phyloP scores from a whole-genome alignment of 1,140 invertebrate genomes.

The Pseudomyrmex cubaensis region DNA sequence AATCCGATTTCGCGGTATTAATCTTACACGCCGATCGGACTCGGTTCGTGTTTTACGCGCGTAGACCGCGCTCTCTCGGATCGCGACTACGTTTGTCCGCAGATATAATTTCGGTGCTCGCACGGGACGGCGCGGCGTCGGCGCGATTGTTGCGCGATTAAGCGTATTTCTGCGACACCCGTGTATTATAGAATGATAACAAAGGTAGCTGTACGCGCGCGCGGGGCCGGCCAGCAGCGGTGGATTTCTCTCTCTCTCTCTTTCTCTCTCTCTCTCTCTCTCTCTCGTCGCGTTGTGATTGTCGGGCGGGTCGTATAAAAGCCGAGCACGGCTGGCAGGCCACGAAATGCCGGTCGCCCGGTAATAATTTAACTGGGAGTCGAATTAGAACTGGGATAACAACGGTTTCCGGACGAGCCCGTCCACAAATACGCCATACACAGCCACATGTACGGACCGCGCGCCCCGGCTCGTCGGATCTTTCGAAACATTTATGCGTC shows the following conservation, averaged over 20 bases:
- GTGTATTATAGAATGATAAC: conserved; percentile 61
- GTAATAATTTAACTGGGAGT: conserved; percentile 81
- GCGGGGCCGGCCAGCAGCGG: conserved; percentile 9
- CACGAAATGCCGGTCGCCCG: conserved; percentile 74
- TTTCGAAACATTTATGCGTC: conserved; percentile 60
- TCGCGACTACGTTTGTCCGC: neutral
- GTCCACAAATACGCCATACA: conserved; percentile 72
- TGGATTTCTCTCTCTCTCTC: neutral
- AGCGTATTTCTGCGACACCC: conserved; percentile 56
- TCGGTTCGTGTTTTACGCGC: neutral
- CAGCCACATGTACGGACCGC: conserved; percentile 15
- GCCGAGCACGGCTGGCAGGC: conserved; percentile 61
- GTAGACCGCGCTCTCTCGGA: neutral
- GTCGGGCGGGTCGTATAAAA: conserved; percentile 53
- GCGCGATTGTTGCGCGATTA: conserved; percentile 24
- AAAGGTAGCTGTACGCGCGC: conserved; percentile 46
- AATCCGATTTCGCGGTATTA: neutral
- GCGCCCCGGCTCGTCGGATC: conserved; percentile 48
- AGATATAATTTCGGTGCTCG: neutral
- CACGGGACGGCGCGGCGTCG: too few relatives aligned
- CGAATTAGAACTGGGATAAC: conserved; percentile 77
- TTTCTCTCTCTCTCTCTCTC: too few relatives aligned
- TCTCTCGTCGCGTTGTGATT: conserved; percentile 58
- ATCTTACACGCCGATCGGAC: neutral
- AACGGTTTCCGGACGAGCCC: conserved; percentile 72